Base-by-base conservation (phyloP, 1,140 invertebrate species). In the Reticulitermes speratus region DNA sequence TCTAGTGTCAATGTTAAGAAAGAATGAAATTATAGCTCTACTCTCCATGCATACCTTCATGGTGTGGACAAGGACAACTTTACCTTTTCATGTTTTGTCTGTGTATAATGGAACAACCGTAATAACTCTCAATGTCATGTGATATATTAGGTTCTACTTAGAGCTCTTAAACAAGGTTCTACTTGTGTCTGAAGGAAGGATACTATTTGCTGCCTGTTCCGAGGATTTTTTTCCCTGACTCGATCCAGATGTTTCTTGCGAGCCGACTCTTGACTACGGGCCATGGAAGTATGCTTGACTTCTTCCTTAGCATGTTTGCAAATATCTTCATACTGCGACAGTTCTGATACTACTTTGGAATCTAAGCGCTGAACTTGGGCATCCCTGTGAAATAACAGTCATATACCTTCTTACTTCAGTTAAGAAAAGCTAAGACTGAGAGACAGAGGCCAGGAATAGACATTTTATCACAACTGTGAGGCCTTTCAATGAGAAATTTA, bases 251-350 rank as follows among this genome's bases (percentile, higher is more conserved):
- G 92, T 87, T 93, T 93, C 88, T 94, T 94, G 69, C 93, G 91
- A 6, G 93, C 91, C 23, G 95, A 90, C 90, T 96, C 95, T 89
- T 93, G 94, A 86, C 96, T 94, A 44, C 94, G 91, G 0, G 94
- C 94, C 81, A 92, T 92, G 88, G 95, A 94, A 23, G 95, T 95
- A 88, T 94, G 93, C 88, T 95, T 96, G 0, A 96, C 91, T 89
- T 96, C 95, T 84, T 95, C 95, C 44, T 94, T 92, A 0, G 95
- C 94, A 87, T 94, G 93, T 89, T 95, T 95, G 88, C 95, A 96
- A 86, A 95, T 94, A 9, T 91, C 91, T 88, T 95, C 94, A 88
- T 96, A 96, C 87, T 95, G 94, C 12, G 93, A 93, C 85, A 96
- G 90, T 85, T 95, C 93, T 44, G 92, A 90, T 75, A 94, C 90